Percentiles rank a stretch among this genome's conserved stretches.
These are phyloP conservation scores for Caradrina clavipalpis DNA, from an alignment of 2,888 invertebrate species.

Conservation along the genomic window DNA sequence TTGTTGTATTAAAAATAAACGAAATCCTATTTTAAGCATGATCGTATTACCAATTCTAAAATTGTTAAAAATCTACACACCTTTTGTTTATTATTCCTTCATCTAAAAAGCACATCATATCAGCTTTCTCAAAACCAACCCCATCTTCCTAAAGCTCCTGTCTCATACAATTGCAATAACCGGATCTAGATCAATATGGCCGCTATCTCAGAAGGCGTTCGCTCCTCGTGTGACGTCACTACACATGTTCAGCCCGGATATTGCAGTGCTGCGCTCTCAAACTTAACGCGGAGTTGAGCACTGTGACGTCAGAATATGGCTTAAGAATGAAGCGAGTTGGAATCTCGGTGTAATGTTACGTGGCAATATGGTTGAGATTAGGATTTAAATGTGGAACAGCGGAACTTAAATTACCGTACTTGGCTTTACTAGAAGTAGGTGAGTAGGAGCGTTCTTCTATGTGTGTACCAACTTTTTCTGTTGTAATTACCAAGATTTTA, in stretches of 20 bases:
- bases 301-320: slow-evolving; percentile 41
- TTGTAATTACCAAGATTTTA: too few species aligned
- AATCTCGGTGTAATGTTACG: slow-evolving; percentile 7
- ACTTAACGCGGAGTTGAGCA: slow-evolving; percentile 46
- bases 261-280: slow-evolving; percentile 51
- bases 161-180: slow-evolving; percentile 45
- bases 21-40: too few species aligned
- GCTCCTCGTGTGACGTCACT: slow-evolving; percentile 29
- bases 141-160: slow-evolving; percentile 5
- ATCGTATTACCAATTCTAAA: too few species aligned
- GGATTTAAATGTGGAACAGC: slow-evolving; percentile 3
- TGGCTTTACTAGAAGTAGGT: too few species aligned
- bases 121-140: background rate
- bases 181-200: slow-evolving; percentile 48
- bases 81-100: background rate
- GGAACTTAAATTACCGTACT: background rate
- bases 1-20: too few species aligned
- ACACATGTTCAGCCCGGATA: slow-evolving; percentile 50
- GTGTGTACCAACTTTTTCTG: background rate
- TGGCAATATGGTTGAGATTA: slow-evolving; percentile 14
- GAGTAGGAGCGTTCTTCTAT: background rate
- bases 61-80: too few species aligned
- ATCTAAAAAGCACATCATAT: background rate
- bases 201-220: slow-evolving; percentile 13
- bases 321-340: slow-evolving; percentile 30